These are phyloP conservation scores for Drosophila littoralis DNA, from an alignment of 1,140 invertebrate genomes.

Conservation along the genomic window DNA sequence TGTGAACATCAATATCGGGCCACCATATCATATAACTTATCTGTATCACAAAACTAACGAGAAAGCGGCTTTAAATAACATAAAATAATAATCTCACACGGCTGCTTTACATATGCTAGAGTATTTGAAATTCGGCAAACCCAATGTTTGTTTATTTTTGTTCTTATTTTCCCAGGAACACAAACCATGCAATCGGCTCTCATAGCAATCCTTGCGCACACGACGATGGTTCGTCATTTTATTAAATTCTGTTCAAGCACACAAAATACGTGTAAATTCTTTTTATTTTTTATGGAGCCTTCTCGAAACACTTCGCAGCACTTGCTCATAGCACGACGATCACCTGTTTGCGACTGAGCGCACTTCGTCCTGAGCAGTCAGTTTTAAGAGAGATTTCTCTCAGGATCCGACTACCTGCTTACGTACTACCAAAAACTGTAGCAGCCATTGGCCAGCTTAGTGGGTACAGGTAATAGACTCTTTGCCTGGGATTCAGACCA, in stretches of 20 bases:
- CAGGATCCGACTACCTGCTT: constrained; percentile 30
- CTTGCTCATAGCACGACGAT: constrained; percentile 63
- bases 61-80: too few species aligned
- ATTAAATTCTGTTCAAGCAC: background rate
- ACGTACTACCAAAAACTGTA: constrained; percentile 1
- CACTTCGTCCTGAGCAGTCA: constrained; percentile 27
- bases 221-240: constrained; percentile 75
- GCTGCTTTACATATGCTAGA: background rate
- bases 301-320: constrained; percentile 9
- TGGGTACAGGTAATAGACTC: constrained; percentile 22
- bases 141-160: too few species aligned
- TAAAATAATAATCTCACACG: background rate
- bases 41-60: too few species aligned
- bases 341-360: constrained; percentile 79
- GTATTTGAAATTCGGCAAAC: background rate
- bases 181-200: constrained; percentile 70
- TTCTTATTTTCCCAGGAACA: constrained; percentile 6
- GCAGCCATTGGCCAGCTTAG: constrained; percentile 55
- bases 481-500: constrained; percentile 51
- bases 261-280: background rate
- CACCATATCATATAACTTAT: too few species aligned
- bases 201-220: constrained; percentile 74
- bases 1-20: too few species aligned
- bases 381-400: constrained; percentile 54
- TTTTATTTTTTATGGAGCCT: background rate